These are phyloP conservation scores for Maniola jurtina DNA, from an alignment of 1,140 invertebrate genomes.

Conservation along the genomic window DNA sequence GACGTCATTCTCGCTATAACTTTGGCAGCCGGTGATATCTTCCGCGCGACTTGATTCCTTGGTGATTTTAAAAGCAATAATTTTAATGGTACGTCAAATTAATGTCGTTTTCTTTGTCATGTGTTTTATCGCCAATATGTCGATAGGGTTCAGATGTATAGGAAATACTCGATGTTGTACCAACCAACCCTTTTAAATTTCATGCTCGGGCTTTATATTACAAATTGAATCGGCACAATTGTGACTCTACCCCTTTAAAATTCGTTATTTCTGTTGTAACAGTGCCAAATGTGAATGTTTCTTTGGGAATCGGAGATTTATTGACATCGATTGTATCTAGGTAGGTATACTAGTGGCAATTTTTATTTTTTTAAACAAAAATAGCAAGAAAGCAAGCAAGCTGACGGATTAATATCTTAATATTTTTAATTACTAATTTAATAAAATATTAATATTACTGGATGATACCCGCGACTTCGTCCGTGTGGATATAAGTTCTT, in stretches of 20 bases:
- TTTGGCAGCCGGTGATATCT: constrained; percentile 56
- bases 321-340: constrained; percentile 25
- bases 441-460: too few relatives aligned
- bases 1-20: constrained; percentile 34
- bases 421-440: too few relatives aligned
- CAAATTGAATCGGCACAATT: constrained; percentile 72
- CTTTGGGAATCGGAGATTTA: constrained; percentile 37
- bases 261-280: constrained; percentile 46
- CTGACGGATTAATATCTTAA: too few relatives aligned
- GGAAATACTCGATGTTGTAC: constrained; percentile 54
- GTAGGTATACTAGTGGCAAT: too few relatives aligned
- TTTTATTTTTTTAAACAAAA: too few relatives aligned
- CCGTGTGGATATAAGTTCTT: too few relatives aligned
- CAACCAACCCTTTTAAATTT: constrained; percentile 70
- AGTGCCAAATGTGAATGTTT: constrained; percentile 47
- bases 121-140: constrained; percentile 64
- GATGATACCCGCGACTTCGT: too few relatives aligned
- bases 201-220: constrained; percentile 60
- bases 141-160: constrained; percentile 57
- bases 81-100: constrained; percentile 75
- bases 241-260: constrained; percentile 45
- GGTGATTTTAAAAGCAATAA: constrained; percentile 69
- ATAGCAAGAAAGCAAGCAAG: too few relatives aligned
- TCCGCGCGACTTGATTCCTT: constrained; percentile 53
- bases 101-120: constrained; percentile 63